Evolutionary conservation across 2,888 invertebrate genomes (phyloP).

Genomic region (Cantharis rustica): DNA sequence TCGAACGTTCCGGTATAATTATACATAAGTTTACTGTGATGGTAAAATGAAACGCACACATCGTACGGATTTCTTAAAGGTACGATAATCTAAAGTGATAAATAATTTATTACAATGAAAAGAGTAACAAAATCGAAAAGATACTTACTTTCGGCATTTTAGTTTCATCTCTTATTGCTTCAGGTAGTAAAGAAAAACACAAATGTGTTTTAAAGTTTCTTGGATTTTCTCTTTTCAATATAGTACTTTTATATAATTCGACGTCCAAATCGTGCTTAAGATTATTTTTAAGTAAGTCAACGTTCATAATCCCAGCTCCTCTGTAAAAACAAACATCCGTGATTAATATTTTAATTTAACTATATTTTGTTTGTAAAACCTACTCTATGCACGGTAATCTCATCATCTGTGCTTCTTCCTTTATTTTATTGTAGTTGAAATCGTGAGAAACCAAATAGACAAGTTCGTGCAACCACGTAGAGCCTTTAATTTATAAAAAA

Average conservation of each 20-base stretch:
- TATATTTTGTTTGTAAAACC: neutral
- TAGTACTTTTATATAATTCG: neutral
- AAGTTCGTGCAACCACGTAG: slow-evolving; percentile 80
- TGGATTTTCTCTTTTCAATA: slow-evolving; percentile 46
- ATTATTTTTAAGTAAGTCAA: neutral
- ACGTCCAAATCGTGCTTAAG: neutral
- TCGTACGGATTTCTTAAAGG: neutral
- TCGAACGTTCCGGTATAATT: neutral
- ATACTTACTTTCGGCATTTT: slow-evolving; percentile 32
- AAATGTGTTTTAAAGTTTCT: slow-evolving; percentile 70
- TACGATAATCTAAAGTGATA: neutral
- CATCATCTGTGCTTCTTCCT: slow-evolving; percentile 57
- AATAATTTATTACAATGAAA: too few species aligned
- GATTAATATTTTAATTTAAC: neutral
- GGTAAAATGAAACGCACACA: neutral
- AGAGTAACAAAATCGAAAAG: too few species aligned
- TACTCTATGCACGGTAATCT: slow-evolving; percentile 76
- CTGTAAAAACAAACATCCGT: neutral
- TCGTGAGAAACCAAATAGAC: slow-evolving; percentile 71
- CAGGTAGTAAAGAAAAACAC: slow-evolving; percentile 64
- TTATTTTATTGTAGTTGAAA: slow-evolving; percentile 64
- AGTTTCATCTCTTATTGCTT: slow-evolving; percentile 51
- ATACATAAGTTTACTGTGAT: neutral
- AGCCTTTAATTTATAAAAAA: slow-evolving; percentile 57
- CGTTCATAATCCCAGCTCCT: neutral